Base-by-base conservation (phyloP, 2,113 vertebrate genomes). In the Monopterus albus region DNA sequence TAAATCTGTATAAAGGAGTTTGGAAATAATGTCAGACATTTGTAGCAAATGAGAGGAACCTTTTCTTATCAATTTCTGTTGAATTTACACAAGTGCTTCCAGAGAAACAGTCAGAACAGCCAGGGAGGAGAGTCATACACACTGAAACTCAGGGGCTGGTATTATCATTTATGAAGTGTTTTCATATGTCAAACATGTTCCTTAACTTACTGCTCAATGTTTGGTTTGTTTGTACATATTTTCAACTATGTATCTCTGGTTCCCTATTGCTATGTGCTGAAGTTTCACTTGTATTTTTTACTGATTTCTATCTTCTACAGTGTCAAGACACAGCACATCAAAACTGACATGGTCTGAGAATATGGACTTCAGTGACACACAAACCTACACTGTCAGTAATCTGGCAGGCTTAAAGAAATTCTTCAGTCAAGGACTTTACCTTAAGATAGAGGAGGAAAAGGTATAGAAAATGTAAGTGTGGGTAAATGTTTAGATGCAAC, bases 381-480 rank as follows among this genome's bases (percentile, higher is more conserved):
- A 83, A 52, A 89, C 86, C 0, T 89, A 94, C 46, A 12, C 11
- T 0, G 52, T 87, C 9, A 66, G 9, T 29, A 90, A 95, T 53
- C 91, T 97, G 59, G 25, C 74, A 17, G 49, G 68, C 0, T 83
- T 96, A 28, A 97, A 95, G 89, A 91, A 81, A 75, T 96, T 94
- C 70, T 83, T 98, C 75, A 79, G 70, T 1, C 56, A 57, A 0
- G 95, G 96, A 40, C 91, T 93, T 0, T 45, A n/a, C 0, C 47
- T 98, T 9, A 84, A 87, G 0, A 64, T 97, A 0, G 79, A 94
- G 51, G 94, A 97, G 76, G 94, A 97, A 82, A 96, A 96, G 95
- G 96, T 97, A 28, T 7, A 15, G 2, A 29, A 59, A 28, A 49
- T 13, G 26, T n/a, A 28, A 3, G 15, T 29, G 25, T 23, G 3